Evolutionary conservation across 2,113 vertebrate species (phyloP).

Genomic region (Etia nguti): DNA sequence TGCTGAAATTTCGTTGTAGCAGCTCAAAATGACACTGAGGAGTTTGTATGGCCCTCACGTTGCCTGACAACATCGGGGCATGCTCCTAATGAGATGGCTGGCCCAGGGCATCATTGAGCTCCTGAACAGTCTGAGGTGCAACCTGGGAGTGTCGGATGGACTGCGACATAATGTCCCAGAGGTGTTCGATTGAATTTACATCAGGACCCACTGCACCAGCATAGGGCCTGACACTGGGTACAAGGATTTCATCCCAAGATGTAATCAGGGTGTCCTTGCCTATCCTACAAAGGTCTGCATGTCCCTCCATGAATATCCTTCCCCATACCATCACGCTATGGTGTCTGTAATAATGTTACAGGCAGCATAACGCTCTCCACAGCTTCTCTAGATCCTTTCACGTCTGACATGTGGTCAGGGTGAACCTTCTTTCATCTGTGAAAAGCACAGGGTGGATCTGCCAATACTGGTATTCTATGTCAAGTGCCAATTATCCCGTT

Average conservation of each 20-base stretch:
- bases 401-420: not conserved
- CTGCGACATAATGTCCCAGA: not conserved
- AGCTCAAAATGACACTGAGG: not conserved
- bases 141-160: not conserved
- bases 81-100: not conserved
- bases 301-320: not conserved
- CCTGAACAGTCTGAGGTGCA: not conserved
- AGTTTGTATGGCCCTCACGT: not conserved
- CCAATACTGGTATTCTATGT: accelerated
- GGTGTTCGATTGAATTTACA: not conserved
- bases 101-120: not conserved
- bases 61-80: not conserved
- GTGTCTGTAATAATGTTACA: not conserved
- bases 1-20: not conserved
- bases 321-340: not conserved
- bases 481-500: not conserved
- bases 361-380: not conserved
- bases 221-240: not conserved
- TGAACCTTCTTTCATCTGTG: not conserved
- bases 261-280: not conserved
- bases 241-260: not conserved
- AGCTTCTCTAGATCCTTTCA: not conserved
- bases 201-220: not conserved
- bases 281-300: not conserved
- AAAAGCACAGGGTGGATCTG: not conserved